Evolutionary conservation across 2,888 invertebrate species (phyloP), one percentile per base, ranked within the genome.

Genomic region (Hirtodrosophila histrioides): DNA sequence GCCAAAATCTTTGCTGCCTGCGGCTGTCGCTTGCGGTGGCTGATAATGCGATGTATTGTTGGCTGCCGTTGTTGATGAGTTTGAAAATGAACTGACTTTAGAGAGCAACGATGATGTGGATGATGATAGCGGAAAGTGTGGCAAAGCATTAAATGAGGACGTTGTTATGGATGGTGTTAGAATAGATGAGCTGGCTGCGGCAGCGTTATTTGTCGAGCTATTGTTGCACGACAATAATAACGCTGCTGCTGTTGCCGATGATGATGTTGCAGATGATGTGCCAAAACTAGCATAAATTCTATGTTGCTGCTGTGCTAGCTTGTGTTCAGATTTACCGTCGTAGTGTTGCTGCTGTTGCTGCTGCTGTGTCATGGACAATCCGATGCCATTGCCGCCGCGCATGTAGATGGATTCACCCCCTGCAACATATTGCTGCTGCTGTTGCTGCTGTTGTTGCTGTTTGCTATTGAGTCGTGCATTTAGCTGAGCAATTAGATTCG

Each of bases 401-500:
- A 80, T 79, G 61, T 69, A 90, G 61, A 71, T 88, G 67, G 58
- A 82, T 54, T 66, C 80, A 67, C 79, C 85, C 51, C 88, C 90
- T 62, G 74, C 80, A 69, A 75, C 68, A 56, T 72, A 75, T 50
- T 78, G 86, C 39, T 81, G 86, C 39, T 81, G 84, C 12, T 81
- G 80, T n/a, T 75, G 83, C 9, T 78, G 87, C 4, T 85, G 88
- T 4, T 86, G 79, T 55, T 83, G 89, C 51, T 89, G 88, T 60
- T 89, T 89, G 62, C 90, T 91, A 60, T 81, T 91, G 51, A 91
- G 78, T 53, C 92, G 90, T 62, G 92, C 91, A 83, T 91, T 92
- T 29, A 92, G 82, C 89, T 92, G 92, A 79, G 92, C 92, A 82
- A 92, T 90, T 50, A 92, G 86, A 80, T 91, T 90, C 41, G 91